Percentiles rank a stretch among this genome's conserved stretches.
phyloP scores from a whole-genome alignment of 2,888 invertebrate genomes.

The Euzetes globulus region DNA sequence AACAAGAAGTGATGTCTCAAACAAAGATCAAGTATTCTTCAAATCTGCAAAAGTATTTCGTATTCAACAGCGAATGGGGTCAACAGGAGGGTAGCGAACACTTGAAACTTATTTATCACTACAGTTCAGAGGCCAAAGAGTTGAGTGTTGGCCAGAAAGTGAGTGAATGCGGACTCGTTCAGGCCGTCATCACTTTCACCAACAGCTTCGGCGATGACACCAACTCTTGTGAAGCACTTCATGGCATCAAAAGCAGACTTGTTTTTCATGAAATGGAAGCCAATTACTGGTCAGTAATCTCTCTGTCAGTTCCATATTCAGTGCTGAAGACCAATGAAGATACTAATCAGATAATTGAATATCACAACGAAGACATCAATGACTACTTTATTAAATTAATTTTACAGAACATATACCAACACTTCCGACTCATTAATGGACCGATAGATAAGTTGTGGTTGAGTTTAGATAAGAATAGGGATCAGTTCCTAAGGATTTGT shows the following conservation, averaged over 20 bases:
- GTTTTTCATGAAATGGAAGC: slow-evolving; percentile 33
- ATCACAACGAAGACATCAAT: slow-evolving; percentile 34
- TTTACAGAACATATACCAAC: slow-evolving; percentile 33
- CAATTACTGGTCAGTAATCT: slow-evolving; percentile 35
- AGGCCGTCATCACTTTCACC: slow-evolving; percentile 32
- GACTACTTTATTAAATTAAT: slow-evolving; percentile 33
- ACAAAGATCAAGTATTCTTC: slow-evolving; percentile 8
- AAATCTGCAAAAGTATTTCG: slow-evolving; percentile 27
- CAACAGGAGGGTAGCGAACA: slow-evolving; percentile 28
- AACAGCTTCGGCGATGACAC: slow-evolving; percentile 32
- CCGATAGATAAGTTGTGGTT: slow-evolving; percentile 29
- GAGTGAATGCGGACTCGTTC: slow-evolving; percentile 32
- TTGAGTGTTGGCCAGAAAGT: slow-evolving; percentile 12
- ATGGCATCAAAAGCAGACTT: slow-evolving; percentile 34
- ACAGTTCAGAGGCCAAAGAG: not conserved
- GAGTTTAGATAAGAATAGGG: slow-evolving; percentile 10
- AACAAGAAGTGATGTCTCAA: slow-evolving; percentile 28
- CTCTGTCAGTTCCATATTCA: slow-evolving; percentile 29
- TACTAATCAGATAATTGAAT: slow-evolving; percentile 30
- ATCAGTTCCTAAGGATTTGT: slow-evolving; percentile 24
- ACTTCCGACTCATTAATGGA: slow-evolving; percentile 35
- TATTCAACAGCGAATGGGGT: slow-evolving; percentile 33
- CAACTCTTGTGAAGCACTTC: slow-evolving; percentile 30
- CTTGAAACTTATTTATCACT: slow-evolving; percentile 31
- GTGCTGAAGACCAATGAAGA: slow-evolving; percentile 27